phyloP scores from a whole-genome alignment of 2,888 invertebrate genomes.

The Hartigia nigra region DNA sequence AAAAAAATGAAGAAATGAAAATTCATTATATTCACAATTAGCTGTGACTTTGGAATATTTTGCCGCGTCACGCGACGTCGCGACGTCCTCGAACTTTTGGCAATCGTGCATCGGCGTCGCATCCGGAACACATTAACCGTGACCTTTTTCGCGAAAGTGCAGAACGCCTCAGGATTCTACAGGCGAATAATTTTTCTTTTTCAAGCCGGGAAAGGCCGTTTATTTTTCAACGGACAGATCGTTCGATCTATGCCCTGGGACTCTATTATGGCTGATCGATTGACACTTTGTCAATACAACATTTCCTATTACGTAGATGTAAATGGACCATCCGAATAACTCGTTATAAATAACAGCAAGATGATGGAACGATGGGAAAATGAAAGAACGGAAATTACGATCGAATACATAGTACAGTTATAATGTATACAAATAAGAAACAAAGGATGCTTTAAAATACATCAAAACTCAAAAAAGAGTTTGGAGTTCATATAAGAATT shows the following conservation, averaged over 20 bases:
- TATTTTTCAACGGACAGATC: neutral
- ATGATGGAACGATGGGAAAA: neutral
- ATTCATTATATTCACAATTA: neutral
- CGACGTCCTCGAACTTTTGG: neutral
- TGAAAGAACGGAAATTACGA: neutral
- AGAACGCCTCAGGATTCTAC: neutral
- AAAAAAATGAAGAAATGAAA: neutral
- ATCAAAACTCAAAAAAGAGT: neutral
- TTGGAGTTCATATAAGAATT: neutral
- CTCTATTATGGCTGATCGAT: neutral
- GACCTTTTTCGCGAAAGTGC: neutral
- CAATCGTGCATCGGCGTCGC: neutral
- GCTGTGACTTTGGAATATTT: too few species aligned
- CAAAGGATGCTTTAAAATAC: neutral
- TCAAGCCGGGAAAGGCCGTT: neutral
- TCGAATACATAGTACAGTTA: neutral
- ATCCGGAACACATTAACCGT: neutral
- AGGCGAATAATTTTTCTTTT: neutral
- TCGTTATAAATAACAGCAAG: neutral
- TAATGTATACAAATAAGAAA: neutral
- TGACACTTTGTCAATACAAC: neutral
- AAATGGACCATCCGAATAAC: neutral
- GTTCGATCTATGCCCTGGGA: neutral
- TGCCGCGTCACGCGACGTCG: neutral
- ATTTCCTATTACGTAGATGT: neutral